phyloP scores from a whole-genome alignment of 2,113 vertebrate genomes.

The Xiphorhynchus elegans region DNA sequence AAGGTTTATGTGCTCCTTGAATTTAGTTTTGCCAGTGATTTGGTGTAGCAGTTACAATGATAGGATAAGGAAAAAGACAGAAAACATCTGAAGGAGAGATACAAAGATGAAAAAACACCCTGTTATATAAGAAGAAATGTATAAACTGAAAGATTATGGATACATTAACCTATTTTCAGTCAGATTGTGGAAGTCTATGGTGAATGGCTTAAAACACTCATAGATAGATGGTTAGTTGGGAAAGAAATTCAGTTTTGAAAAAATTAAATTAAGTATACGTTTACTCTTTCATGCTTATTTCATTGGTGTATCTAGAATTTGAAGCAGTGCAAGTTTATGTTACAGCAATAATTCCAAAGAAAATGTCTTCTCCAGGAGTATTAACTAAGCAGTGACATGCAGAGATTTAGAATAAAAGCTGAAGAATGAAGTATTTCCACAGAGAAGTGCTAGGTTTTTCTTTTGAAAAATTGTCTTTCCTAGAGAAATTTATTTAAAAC shows the following conservation, averaged over 20 bases:
- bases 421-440: not conserved
- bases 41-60: not conserved
- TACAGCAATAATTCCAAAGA: not conserved
- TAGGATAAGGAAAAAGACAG: not conserved
- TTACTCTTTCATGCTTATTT: not conserved
- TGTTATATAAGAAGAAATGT: not conserved
- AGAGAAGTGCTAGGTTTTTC: constrained; percentile 13
- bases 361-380: not conserved
- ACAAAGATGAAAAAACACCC: not conserved
- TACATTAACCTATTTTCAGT: not conserved
- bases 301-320: not conserved
- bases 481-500: constrained; percentile 17
- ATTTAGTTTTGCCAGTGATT: not conserved
- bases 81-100: not conserved
- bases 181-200: not conserved
- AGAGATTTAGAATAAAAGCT: not conserved
- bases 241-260: not conserved
- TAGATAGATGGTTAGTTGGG: not conserved
- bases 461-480: constrained; percentile 53
- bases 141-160: not conserved
- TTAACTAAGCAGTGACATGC: not conserved
- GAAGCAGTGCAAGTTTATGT: not conserved
- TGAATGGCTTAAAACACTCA: not conserved
- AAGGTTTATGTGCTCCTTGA: not conserved
- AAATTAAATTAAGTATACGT: not conserved